phyloP scores from a whole-genome alignment of 1,140 invertebrate genomes.

The Popillia japonica region DNA sequence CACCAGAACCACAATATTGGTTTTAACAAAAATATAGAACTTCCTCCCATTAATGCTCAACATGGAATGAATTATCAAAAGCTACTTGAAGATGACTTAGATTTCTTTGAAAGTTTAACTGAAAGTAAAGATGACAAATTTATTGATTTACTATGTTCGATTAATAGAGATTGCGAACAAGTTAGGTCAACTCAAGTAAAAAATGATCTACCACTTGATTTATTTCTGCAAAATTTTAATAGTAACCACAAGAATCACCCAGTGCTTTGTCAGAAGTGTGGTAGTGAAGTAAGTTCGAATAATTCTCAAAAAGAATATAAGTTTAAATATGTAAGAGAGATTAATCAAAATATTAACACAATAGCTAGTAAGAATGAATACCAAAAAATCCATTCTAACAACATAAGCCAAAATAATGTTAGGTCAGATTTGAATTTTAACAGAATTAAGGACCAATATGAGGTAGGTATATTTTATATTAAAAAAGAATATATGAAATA shows the following conservation, averaged over 20 bases:
- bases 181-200: background rate
- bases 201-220: too few relatives aligned
- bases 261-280: background rate
- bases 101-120: background rate
- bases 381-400: too few relatives aligned
- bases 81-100: conserved; percentile 5
- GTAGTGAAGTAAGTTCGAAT: background rate
- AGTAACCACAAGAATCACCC: background rate
- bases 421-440: too few relatives aligned
- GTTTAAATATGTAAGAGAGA: background rate
- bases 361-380: too few relatives aligned
- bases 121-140: background rate
- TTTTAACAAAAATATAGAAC: background rate
- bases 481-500: too few relatives aligned
- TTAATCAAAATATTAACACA: background rate
- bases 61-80: background rate
- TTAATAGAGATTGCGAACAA: background rate
- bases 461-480: too few relatives aligned
- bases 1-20: background rate
- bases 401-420: too few relatives aligned
- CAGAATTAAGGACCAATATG: too few relatives aligned
- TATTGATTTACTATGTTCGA: background rate
- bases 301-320: background rate
- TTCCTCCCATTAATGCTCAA: background rate
- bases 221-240: background rate